Conservation (phyloP, 2,797 vertebrate genomes). For the Salmo trutta region DNA sequence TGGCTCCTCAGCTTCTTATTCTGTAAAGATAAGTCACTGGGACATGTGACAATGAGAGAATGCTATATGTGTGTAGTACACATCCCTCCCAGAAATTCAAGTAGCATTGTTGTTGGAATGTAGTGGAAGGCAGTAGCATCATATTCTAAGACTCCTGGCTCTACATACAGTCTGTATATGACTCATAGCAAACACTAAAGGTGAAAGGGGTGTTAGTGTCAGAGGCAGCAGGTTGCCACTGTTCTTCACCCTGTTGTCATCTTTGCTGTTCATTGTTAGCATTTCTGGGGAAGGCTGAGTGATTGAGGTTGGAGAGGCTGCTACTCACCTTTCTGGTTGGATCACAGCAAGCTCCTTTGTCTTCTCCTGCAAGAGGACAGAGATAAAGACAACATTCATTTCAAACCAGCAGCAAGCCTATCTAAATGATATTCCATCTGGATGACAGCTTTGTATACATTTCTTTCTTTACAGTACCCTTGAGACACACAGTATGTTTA, state of each 20-base stretch:
- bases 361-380: slow-evolving; percentile 68
- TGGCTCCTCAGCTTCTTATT: background rate
- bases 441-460: slow-evolving; percentile 34
- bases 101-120: background rate
- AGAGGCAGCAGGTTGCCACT: slow-evolving; percentile 24
- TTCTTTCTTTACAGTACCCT: slow-evolving; percentile 1
- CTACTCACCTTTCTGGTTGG: slow-evolving; percentile 76
- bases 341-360: slow-evolving; percentile 76
- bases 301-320: slow-evolving; percentile 20
- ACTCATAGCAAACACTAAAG: background rate
- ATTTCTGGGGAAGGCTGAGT: slow-evolving; percentile 37
- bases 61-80: background rate
- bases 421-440: slow-evolving; percentile 7
- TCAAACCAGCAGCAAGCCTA: slow-evolving; percentile 14
- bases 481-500: background rate
- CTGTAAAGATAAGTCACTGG: background rate
- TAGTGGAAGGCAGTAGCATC: background rate
- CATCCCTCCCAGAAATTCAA: background rate
- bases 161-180: background rate
- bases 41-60: background rate
- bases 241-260: background rate
- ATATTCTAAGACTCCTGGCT: background rate
- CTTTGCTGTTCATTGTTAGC: slow-evolving; percentile 5
- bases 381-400: slow-evolving; percentile 36
- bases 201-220: background rate